phyloP scores from a whole-genome alignment of 2,113 vertebrate genomes.

The Pongo abelii region DNA sequence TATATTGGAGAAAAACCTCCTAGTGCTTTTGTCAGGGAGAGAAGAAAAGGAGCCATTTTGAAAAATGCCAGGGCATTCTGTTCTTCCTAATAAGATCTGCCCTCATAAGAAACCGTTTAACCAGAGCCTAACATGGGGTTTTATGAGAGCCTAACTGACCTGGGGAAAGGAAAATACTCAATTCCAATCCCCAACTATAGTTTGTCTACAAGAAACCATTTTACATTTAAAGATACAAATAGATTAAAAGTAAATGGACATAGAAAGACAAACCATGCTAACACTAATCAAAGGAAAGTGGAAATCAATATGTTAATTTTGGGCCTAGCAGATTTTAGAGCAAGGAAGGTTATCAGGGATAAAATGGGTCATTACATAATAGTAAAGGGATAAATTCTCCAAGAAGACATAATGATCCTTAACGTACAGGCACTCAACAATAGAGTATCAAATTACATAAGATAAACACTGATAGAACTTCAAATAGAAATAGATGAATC shows the following conservation, averaged over 20 bases:
- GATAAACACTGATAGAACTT: not conserved
- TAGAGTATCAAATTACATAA: not conserved
- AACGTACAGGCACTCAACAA: not conserved
- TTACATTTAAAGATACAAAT: not conserved
- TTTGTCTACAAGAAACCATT: not conserved
- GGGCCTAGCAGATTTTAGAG: not conserved
- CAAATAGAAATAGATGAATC: not conserved
- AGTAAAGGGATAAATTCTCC: not conserved
- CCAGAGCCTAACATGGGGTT: not conserved
- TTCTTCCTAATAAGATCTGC: not conserved
- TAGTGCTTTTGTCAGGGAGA: not conserved
- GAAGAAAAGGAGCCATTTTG: no score
- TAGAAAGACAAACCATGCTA: not conserved
- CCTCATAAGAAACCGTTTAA: not conserved
- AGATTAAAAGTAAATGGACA: not conserved
- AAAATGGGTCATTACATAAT: not conserved
- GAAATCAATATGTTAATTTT: not conserved
- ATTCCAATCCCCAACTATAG: not conserved
- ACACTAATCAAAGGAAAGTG: not conserved
- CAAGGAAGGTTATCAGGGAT: not conserved
- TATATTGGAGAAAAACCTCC: not conserved
- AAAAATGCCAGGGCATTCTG: not conserved
- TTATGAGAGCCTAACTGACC: not conserved
- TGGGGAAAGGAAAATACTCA: not conserved
- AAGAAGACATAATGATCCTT: not conserved